phyloP scores from a whole-genome alignment of 1,140 invertebrate genomes.

The Heliconius himera region DNA sequence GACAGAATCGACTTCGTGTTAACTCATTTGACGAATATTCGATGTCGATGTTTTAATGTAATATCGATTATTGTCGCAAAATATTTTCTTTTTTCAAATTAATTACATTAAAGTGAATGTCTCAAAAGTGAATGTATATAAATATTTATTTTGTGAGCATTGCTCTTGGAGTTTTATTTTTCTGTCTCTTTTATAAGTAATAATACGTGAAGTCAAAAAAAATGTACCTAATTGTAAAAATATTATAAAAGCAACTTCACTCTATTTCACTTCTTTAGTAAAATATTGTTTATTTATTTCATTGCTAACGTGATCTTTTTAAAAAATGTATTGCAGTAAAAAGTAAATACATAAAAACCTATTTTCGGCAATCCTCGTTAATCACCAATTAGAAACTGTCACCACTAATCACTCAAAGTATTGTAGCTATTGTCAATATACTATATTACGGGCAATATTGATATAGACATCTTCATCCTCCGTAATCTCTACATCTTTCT shows the following conservation, averaged over 20 bases:
- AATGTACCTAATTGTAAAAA: too few species aligned
- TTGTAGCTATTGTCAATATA: not conserved
- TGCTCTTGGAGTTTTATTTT: conserved; percentile 5
- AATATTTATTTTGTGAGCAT: not conserved
- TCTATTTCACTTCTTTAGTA: not conserved
- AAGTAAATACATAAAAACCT: not conserved
- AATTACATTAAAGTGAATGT: conserved; percentile 49
- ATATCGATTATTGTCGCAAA: conserved; percentile 46
- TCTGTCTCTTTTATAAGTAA: not conserved
- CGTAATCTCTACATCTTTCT: conserved; percentile 5
- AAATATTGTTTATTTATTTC: too few species aligned
- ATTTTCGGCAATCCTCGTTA: not conserved
- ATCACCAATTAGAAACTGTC: not conserved
- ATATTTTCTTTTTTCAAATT: conserved; percentile 46
- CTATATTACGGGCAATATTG: not conserved
- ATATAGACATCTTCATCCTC: not conserved
- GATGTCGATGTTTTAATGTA: conserved; percentile 54
- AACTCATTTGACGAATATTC: conserved; percentile 71
- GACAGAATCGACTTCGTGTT: conserved; percentile 71
- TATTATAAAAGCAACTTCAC: too few species aligned
- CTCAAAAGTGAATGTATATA: conserved; percentile 40
- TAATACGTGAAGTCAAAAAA: too few species aligned
- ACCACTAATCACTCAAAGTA: not conserved
- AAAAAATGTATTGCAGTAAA: too few species aligned
- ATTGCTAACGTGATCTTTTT: too few species aligned